These are phyloP conservation scores for Spheniscus humboldti DNA, from an alignment of 2,797 vertebrate genomes.

Conservation along the genomic window DNA sequence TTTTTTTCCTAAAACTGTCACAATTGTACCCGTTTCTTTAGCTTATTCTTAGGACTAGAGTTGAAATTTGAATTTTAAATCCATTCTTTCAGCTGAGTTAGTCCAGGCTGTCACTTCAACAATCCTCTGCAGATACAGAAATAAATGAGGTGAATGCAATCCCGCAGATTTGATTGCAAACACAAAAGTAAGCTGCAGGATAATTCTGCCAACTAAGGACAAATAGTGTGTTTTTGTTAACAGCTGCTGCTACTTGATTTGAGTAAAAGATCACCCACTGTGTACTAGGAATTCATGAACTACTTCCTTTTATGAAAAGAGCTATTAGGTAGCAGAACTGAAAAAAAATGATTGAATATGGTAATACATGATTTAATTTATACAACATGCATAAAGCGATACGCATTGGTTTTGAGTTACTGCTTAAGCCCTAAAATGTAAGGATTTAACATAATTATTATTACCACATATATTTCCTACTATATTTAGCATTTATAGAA, in stretches of 20 bases:
- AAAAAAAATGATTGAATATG: neutral
- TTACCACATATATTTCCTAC: neutral
- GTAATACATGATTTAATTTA: neutral
- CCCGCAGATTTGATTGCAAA: neutral
- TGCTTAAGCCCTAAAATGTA: neutral
- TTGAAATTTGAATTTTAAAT: conserved; percentile 26
- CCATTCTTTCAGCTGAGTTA: neutral
- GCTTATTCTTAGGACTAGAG: neutral
- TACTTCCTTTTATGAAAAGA: neutral
- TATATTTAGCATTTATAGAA: neutral
- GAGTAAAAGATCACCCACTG: neutral
- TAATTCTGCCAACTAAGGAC: conserved; percentile 18
- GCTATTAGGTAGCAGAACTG: neutral
- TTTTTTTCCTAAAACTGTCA: neutral
- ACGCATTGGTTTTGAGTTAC: neutral
- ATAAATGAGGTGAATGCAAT: neutral
- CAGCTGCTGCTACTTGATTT: conserved; percentile 22
- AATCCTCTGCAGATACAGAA: neutral
- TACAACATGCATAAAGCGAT: neutral
- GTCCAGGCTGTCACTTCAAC: neutral
- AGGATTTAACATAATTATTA: neutral
- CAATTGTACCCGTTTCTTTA: neutral
- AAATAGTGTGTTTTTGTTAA: neutral
- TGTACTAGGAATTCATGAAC: neutral
- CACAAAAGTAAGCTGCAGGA: neutral